phyloP scores from a whole-genome alignment of 2,113 vertebrate genomes.

The Oxygymnocypris stewartii region DNA sequence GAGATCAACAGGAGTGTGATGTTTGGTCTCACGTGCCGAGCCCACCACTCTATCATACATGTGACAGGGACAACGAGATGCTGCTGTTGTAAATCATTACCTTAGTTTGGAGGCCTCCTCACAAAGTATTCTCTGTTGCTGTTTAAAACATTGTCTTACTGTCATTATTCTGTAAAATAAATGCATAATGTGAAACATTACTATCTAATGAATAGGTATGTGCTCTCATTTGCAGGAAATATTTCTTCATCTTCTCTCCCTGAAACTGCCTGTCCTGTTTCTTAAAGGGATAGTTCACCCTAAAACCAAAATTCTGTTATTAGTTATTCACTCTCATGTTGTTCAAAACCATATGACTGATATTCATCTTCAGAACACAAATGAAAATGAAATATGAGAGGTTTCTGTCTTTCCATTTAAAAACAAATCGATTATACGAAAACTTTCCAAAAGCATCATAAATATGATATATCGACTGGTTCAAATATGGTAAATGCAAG shows the following conservation, averaged over 20 bases:
- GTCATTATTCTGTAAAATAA: neutral
- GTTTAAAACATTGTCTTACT: neutral
- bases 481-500: neutral
- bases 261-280: neutral
- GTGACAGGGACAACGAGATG: neutral
- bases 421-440: neutral
- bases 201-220: neutral
- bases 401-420: neutral
- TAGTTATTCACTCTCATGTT: neutral
- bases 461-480: neutral
- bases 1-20: neutral
- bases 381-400: neutral
- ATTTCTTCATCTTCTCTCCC: neutral
- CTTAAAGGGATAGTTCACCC: neutral
- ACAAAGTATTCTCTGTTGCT: neutral
- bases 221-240: neutral
- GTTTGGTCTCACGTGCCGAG: conserved; percentile 1
- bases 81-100: neutral
- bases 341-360: neutral
- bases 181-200: neutral
- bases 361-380: neutral
- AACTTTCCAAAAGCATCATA: neutral
- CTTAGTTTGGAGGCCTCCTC: neutral
- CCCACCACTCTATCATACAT: neutral
- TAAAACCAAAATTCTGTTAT: neutral